Base-by-base conservation (phyloP, 2,113 vertebrate species). In the Podilymbus podiceps region DNA sequence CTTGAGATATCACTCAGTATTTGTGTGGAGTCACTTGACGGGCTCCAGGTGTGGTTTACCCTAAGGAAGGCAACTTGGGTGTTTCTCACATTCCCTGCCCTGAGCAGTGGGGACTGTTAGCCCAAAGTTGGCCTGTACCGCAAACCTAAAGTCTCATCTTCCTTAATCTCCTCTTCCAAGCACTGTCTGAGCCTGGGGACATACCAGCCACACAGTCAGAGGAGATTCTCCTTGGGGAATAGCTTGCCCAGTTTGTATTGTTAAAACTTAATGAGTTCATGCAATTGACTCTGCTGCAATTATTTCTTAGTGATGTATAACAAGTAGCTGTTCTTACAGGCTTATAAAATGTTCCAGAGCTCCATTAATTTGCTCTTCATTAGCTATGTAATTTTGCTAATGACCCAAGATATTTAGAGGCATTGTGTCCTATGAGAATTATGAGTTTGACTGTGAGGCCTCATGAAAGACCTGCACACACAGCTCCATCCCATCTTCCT, bases 351-450 rank as follows among this genome's bases (percentile, higher is more conserved):
- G 88, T 96, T 98, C 93, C 94, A 93, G 93, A 92, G 92, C 91
- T 97, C 95, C 96, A 97, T 97, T 97, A 97, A 98, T 98, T 97
- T 97, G 89, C 74, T 89, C 97, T 97, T 97, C 95, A 97, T 97
- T 98, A 98, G 85, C 95, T 96, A 46, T 94, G 89, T 97, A 97
- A 98, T 97, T 98, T 97, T 98, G 82, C 97, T 97, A 98, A 98
- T 97, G 97, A 98, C 95, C 91, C 49, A 28, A 88, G 92, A 95
- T 97, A 91, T 94, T 97, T 86, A 88, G 93, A 95, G 88, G 85
- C 58, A 40, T 93, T 96, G 60, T 92, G 94, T 92, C 93, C 93
- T 94, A 5, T 38, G 93, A 97, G 95, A 97, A 95, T 95, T 81
- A 91, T 44, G 79, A 91, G 92, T 72, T 79, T 79, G 68, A 67